Percentiles rank a stretch among this genome's conserved stretches.
Evolutionary conservation across 2,797 vertebrate species (phyloP).

Genomic region (Clarias pachynema): DNA sequence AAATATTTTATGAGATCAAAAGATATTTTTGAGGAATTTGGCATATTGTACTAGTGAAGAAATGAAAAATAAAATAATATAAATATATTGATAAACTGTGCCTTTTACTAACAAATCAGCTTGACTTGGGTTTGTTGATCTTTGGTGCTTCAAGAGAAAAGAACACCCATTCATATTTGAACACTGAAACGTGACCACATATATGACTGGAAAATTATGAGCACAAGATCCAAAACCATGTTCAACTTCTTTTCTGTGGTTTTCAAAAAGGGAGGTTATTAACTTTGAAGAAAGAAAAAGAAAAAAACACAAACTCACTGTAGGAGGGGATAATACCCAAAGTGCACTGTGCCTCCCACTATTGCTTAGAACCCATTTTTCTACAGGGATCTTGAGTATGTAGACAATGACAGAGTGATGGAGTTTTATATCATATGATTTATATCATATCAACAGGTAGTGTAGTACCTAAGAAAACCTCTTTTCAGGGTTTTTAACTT

Average conservation of each 20-base stretch:
- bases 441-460: neutral
- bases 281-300: slow-evolving; percentile 4
- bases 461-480: too few relatives aligned
- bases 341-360: slow-evolving; percentile 19
- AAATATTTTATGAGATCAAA: neutral
- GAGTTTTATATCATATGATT: neutral
- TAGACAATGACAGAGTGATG: neutral
- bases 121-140: neutral
- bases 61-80: neutral
- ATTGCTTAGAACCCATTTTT: neutral
- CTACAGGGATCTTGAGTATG: neutral
- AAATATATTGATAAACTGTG: neutral
- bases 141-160: neutral
- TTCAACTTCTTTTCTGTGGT: slow-evolving; percentile 4
- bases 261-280: slow-evolving; percentile 25
- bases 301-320: neutral
- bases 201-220: neutral
- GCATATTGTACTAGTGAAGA: neutral
- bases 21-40: neutral
- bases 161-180: neutral
- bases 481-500: neutral
- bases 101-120: neutral
- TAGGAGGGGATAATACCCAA: slow-evolving; percentile 51
- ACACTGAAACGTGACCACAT: neutral
- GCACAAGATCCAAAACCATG: neutral